Percentiles rank a stretch among this genome's conserved stretches.
Evolutionary conservation across 1,140 invertebrate genomes (phyloP).

Genomic region (Neuroterus valhalla): DNA sequence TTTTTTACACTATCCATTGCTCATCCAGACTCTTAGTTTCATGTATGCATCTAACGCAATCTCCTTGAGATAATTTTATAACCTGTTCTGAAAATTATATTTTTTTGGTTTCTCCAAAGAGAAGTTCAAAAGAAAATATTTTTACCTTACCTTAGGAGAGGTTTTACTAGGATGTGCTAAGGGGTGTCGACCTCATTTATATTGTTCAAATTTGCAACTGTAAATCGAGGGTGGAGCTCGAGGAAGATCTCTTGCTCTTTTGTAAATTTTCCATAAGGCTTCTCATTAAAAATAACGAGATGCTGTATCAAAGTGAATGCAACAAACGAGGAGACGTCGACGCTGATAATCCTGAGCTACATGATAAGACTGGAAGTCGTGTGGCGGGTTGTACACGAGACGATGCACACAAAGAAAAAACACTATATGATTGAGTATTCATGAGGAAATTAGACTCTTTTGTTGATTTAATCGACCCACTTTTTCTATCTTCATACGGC

Average conservation of each 20-base stretch:
- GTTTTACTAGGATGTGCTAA: not conserved
- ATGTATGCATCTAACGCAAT: not conserved
- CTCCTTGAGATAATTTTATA: not conserved
- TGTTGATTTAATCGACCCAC: too few species aligned
- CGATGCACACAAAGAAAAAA: not conserved
- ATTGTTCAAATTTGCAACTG: slow-evolving; percentile 20
- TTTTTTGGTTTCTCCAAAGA: slow-evolving; percentile 18
- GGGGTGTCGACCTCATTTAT: slow-evolving; percentile 11
- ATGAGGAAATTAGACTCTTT: not conserved
- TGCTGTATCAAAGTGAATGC: slow-evolving; percentile 37
- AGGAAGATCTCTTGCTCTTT: slow-evolving; percentile 6
- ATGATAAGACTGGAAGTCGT: not conserved
- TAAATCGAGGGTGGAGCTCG: slow-evolving; percentile 19
- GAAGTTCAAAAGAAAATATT: slow-evolving; percentile 34
- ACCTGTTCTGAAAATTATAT: not conserved
- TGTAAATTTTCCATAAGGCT: slow-evolving; percentile 15
- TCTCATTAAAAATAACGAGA: slow-evolving; percentile 49
- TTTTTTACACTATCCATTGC: not conserved
- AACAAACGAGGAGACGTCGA: slow-evolving; percentile 33
- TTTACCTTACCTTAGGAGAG: not conserved
- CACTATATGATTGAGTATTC: not conserved
- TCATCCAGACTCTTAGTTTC: not conserved
- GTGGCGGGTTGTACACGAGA: slow-evolving; percentile 6
- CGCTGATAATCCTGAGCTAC: slow-evolving; percentile 5
- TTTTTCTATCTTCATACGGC: too few species aligned